Conservation (phyloP, 2,888 invertebrate genomes). For the Tenthredo scrophulariae region DNA sequence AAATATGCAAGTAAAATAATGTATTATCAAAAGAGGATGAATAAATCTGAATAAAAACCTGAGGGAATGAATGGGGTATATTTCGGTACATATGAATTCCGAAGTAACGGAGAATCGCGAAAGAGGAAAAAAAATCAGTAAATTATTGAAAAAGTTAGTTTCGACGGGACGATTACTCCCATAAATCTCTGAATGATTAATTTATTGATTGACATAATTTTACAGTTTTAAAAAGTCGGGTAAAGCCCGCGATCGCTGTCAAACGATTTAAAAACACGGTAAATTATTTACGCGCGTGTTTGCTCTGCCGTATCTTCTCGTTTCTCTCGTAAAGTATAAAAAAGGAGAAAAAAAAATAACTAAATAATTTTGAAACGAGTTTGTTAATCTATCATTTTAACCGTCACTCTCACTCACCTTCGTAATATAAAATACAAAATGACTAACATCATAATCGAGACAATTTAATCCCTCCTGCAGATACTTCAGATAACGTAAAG, state of each 20-base stretch:
- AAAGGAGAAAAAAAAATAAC: neutral
- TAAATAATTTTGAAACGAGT: neutral
- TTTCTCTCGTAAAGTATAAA: neutral
- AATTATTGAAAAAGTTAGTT: neutral
- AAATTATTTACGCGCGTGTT: neutral
- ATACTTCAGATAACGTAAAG: slow-evolving; percentile 4
- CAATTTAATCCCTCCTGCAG: neutral
- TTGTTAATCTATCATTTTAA: slow-evolving; percentile 1
- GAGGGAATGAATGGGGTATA: neutral
- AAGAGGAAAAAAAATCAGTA: neutral
- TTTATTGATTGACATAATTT: neutral
- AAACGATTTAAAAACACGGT: neutral
- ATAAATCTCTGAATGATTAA: neutral
- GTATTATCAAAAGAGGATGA: slow-evolving; percentile 25
- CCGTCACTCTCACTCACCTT: slow-evolving; percentile 8
- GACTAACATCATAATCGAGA: slow-evolving; percentile 14
- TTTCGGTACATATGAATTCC: neutral
- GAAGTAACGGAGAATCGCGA: neutral
- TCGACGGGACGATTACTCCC: neutral
- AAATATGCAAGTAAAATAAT: slow-evolving; percentile 31
- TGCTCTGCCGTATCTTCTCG: neutral
- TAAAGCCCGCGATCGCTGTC: neutral
- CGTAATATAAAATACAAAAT: neutral
- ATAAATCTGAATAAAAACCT: slow-evolving; percentile 33
- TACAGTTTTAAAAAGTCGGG: neutral